Evolutionary conservation across 2,797 vertebrate genomes (phyloP).

Genomic region (Pseudopleuronectes americanus): DNA sequence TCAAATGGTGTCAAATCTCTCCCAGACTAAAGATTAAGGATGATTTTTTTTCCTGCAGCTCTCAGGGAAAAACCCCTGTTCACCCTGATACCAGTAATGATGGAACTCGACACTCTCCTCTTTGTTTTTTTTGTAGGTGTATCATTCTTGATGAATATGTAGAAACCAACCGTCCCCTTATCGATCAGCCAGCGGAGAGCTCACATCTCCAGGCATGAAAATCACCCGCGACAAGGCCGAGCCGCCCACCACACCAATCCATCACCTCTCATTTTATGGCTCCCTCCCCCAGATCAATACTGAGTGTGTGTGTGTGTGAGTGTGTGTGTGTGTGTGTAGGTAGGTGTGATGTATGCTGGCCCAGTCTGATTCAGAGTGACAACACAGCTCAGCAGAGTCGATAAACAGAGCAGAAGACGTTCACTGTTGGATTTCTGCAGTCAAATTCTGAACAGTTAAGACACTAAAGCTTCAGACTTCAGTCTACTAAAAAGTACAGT

Average conservation of each 20-base stretch:
- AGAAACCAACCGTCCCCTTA: constrained; percentile 27
- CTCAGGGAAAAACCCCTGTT: too few relatives aligned
- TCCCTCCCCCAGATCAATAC: constrained; percentile 73
- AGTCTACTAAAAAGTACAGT: too few relatives aligned
- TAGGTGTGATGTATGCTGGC: constrained; percentile 21
- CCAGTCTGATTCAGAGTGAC: constrained; percentile 51
- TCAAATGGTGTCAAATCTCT: background rate
- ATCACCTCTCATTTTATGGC: constrained; percentile 70
- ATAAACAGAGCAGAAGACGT: constrained; percentile 43
- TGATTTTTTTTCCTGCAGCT: constrained; percentile 2
- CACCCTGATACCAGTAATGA: too few relatives aligned
- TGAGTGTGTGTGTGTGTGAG: constrained; percentile 18
- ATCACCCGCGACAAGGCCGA: constrained; percentile 62
- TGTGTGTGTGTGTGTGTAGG: constrained; percentile 1
- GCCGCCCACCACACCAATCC: constrained; percentile 61
- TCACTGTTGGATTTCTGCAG: constrained; percentile 34
- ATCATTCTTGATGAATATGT: constrained; percentile 20
- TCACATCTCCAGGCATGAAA: constrained; percentile 40
- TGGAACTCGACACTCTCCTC: too few relatives aligned
- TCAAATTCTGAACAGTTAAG: constrained; percentile 7
- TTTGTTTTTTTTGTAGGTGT: constrained; percentile 32
- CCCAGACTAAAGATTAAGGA: background rate
- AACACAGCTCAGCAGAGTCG: constrained; percentile 41
- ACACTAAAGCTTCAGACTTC: background rate
- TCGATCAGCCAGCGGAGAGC: constrained; percentile 44